phyloP scores from a whole-genome alignment of 1,140 invertebrate species.

The Gyrodactylus bullatarudis region DNA sequence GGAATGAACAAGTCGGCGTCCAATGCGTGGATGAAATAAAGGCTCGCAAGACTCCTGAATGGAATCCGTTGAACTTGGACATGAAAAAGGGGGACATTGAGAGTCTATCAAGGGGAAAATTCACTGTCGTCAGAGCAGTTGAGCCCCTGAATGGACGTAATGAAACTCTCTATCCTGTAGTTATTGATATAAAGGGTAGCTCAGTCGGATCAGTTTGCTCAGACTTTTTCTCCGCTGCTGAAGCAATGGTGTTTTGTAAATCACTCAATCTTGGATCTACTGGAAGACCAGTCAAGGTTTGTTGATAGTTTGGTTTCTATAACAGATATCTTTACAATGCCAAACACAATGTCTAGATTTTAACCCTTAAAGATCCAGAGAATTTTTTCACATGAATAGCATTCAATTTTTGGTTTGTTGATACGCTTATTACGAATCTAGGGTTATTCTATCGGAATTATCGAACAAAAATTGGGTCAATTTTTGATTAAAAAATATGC shows the following conservation, averaged over 20 bases:
- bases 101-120: no score
- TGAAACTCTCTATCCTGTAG: neutral
- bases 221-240: neutral
- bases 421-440: no score
- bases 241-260: neutral
- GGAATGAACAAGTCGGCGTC: slow-evolving; percentile 41
- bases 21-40: slow-evolving; percentile 24
- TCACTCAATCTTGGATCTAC: neutral
- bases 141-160: neutral
- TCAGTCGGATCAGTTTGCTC: neutral
- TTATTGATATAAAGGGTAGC: neutral
- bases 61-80: neutral
- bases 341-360: no score
- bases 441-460: no score
- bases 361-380: no score
- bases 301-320: no score
- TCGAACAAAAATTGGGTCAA: no score
- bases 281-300: neutral
- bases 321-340: no score
- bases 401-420: no score
- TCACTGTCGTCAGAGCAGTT: neutral
- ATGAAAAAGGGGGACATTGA: no score
- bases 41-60: neutral
- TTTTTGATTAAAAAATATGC: no score
- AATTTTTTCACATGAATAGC: no score